Base-by-base conservation (phyloP, 2,888 invertebrate species). In the Andrena bicolor region DNA sequence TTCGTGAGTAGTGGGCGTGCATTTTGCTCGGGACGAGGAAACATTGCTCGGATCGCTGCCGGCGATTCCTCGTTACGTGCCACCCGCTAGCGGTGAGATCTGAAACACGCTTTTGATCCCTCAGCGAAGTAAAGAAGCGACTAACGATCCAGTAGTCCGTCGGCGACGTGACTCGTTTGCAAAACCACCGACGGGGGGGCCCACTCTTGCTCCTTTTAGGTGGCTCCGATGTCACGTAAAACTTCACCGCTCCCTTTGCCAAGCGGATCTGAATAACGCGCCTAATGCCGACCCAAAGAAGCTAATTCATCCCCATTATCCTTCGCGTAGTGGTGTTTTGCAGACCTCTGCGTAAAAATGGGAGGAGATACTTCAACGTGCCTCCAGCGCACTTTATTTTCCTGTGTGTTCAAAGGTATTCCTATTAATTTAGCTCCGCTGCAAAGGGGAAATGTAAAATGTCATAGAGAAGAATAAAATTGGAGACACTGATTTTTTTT, bases 21-120 rank as follows among this genome's bases (percentile, higher is more conserved):
- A 77, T 80, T 84, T 87, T 58, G 48, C n/a, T 60, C 10, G 32
- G 32, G 63, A 70, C 56, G 75, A 66, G 73, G 71, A 75, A 79
- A 75, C 73, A 65, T 66, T 66, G 49, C 13, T 41, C 23, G 63
- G 72, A 83, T 82, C 69, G 80, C 76, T 85, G 60, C 32, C 35
- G 80, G 88, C 84, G 80, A 76, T 87, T 81, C 30, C 74, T 86
- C 82, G 81, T 87, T 87, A 84, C 81, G 72, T 58, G 71, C 51
- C 77, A 75, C 76, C 84, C 74, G 72, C 75, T 58, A 56, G 79
- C 81, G 83, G 81, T 74, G 70, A 83, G 83, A 79, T 85, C 83
- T 77, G 68, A 86, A 72, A 70, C 61, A 68, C 58, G 60, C 73
- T 86, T 78, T 76, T 77, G 84, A 78, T 80, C 72, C 73, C 71